Conservation (phyloP, 2,888 invertebrate species). For the Thereva unica region DNA sequence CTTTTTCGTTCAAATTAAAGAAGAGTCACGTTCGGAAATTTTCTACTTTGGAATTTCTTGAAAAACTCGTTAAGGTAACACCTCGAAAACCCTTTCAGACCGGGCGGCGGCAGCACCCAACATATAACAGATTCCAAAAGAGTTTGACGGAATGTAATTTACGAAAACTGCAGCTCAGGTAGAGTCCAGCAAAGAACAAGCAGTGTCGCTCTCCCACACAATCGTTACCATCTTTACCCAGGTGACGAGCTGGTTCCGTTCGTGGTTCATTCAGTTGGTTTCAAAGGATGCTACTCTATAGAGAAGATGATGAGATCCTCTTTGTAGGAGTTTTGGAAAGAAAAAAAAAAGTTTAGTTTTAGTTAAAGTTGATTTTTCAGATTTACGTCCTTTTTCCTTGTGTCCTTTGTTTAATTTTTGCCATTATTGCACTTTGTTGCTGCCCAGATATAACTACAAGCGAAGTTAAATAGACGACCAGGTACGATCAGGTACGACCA, state of each 20-base stretch:
- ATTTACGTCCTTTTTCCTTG: no score
- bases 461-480: constrained; percentile 21
- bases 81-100: constrained; percentile 12
- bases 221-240: no score
- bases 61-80: constrained; percentile 39
- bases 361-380: constrained; percentile 21
- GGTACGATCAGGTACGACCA: neutral
- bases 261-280: constrained; percentile 8
- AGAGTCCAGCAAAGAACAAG: neutral
- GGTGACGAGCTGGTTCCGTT: no score
- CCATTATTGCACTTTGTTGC: constrained; percentile 21
- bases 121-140: constrained; percentile 35
- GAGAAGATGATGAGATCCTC: neutral
- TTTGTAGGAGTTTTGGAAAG: neutral
- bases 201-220: constrained; percentile 8
- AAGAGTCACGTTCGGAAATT: constrained; percentile 29
- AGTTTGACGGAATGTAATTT: constrained; percentile 38
- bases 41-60: constrained; percentile 24
- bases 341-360: constrained; percentile 6
- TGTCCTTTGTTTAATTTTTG: constrained; percentile 22
- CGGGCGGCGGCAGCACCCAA: neutral
- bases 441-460: constrained; percentile 13
- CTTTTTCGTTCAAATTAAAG: constrained; percentile 23
- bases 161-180: constrained; percentile 12
- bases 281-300: neutral